phyloP scores from a whole-genome alignment of 2,797 vertebrate genomes.

The Eremophila alpestris region DNA sequence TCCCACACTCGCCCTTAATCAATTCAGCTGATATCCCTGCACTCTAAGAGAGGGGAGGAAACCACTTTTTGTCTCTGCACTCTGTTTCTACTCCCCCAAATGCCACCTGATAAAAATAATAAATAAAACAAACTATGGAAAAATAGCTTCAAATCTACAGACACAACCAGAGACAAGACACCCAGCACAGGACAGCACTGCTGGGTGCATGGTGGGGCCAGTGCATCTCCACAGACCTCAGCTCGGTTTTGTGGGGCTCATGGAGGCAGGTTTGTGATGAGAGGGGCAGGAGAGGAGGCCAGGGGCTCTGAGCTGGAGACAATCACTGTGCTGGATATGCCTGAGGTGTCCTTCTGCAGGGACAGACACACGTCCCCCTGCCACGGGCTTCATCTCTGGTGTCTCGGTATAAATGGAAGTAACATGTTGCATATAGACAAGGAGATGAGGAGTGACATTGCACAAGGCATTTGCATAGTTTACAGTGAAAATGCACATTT shows the following conservation, averaged over 20 bases:
- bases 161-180: background rate
- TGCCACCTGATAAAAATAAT: background rate
- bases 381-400: background rate
- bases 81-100: background rate
- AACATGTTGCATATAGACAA: background rate
- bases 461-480: slow-evolving; percentile 54
- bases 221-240: background rate
- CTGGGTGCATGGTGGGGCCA: accelerated
- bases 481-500: slow-evolving; percentile 49
- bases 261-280: background rate
- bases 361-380: background rate
- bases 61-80: background rate
- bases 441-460: slow-evolving; percentile 58
- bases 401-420: background rate
- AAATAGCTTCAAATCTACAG: background rate
- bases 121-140: background rate
- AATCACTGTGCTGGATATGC: background rate
- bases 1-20: background rate
- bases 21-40: slow-evolving; percentile 2
- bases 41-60: background rate
- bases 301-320: background rate
- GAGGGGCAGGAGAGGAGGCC: background rate
- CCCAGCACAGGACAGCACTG: accelerated
- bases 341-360: background rate
- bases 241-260: background rate